Evolutionary conservation across 2,797 vertebrate genomes (phyloP).

Genomic region (Coregonus suidteri): DNA sequence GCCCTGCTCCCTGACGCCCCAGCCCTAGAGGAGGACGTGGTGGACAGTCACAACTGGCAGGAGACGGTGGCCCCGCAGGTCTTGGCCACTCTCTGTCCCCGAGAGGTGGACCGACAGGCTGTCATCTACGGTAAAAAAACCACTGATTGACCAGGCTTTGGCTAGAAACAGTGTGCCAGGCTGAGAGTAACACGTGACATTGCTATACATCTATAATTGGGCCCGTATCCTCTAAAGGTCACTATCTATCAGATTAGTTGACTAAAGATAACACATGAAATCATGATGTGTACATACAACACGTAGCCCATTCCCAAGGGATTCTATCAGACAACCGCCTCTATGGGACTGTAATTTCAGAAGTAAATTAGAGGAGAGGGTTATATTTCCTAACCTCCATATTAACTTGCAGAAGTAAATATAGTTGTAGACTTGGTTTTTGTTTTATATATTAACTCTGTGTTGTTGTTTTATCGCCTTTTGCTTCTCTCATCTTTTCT

Average conservation of each 20-base stretch:
- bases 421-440: no score
- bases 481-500: no score
- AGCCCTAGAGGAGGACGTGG: slow-evolving; percentile 83
- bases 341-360: background rate
- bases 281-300: background rate
- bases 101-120: slow-evolving; percentile 89
- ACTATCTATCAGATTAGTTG: background rate
- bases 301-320: background rate
- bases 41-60: slow-evolving; percentile 88
- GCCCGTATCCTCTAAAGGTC: background rate
- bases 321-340: background rate
- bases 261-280: background rate
- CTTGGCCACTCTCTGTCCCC: slow-evolving; percentile 74
- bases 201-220: no score
- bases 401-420: no score
- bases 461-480: no score
- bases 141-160: background rate
- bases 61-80: slow-evolving; percentile 81
- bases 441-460: no score
- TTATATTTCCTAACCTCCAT: background rate
- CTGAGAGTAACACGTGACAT: background rate
- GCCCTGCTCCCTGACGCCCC: slow-evolving; percentile 77
- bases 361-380: background rate
- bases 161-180: background rate
- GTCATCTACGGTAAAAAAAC: slow-evolving; percentile 86